Percentiles rank a stretch among this genome's conserved stretches.
These are phyloP conservation scores for Acrocephalus kingi DNA, from an alignment of 2,113 vertebrate species.

Conservation along the genomic window DNA sequence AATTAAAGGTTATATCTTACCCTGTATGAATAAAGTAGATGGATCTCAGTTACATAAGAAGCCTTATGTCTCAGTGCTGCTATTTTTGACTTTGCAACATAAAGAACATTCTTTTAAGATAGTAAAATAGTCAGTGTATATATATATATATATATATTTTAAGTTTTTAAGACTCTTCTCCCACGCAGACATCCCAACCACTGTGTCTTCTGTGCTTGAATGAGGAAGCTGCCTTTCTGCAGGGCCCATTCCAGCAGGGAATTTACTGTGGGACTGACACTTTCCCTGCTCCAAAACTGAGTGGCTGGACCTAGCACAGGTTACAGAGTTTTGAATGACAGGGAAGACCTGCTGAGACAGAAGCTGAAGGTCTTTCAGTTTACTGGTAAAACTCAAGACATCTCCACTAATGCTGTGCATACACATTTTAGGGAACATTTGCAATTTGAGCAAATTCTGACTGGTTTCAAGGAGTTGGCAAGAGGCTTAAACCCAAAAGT, in stretches of 20 bases:
- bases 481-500: background rate
- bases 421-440: background rate
- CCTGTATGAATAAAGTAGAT: background rate
- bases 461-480: background rate
- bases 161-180: background rate
- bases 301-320: background rate
- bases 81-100: conserved; percentile 19
- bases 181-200: background rate
- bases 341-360: background rate
- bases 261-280: background rate
- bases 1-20: conserved; percentile 14
- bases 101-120: background rate
- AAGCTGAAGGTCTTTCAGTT: background rate
- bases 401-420: background rate
- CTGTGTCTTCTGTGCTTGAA: background rate
- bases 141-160: background rate
- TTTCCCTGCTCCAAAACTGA: background rate
- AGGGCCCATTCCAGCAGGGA: background rate
- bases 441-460: background rate
- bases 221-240: background rate
- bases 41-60: background rate
- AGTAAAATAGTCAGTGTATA: background rate
- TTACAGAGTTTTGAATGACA: background rate
- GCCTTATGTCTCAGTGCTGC: background rate
- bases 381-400: background rate